Base-by-base conservation (phyloP, 2,888 invertebrate genomes). In the Nomada flava region DNA sequence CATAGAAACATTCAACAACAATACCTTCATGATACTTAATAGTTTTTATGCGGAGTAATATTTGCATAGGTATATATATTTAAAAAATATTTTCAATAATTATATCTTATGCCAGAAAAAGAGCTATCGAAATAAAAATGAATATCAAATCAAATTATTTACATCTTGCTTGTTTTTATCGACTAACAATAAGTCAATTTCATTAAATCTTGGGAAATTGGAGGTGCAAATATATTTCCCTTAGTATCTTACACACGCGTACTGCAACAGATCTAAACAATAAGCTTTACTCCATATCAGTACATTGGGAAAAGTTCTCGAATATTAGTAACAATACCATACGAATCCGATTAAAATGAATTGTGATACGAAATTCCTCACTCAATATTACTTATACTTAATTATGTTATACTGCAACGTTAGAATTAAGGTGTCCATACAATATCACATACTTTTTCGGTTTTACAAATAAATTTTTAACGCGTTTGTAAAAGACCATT, bases 361-460 rank as follows among this genome's bases (percentile, higher is more conserved):
- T 57, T 75, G 52, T 68, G 50, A 73, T 78, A 80, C 74, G 81
- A 86, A 86, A 86, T 86, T 81, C 78, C 7, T 68, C 59, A 70
- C 59, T 18, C 26, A 20, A 55, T n/a, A 53, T 42, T 59, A 69
- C 57, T 55, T 63, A 52, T 11, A 76, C 29, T 47, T 52, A 13
- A n/a, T 18, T 36, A n/a, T n/a, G 18, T 53, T 53, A 23, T 44
- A 42, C 15, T 15, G 26, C 26, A 59, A 1, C 9, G n/a, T 20
- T 55, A 65, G 20, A 15, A 44, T 50, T 55, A 77, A 50, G 20
- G 18, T 42, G 47, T n/a, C 63, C 42, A 9, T 73, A 59, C 59
- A 57, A 70, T 68, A 71, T 70, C 70, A 65, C 65, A 75, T 67
- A 50, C 15, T 60, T 42, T n/a, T 77, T 44, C 20, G n/a, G 67